A percentile compares a stretch with the other conserved stretches of the same genome.
Evolutionary conservation across 30 jellyfish, hydroid and myxozoan genomes (phyloP).

Genomic region (Haliclystus octoradiatus): DNA sequence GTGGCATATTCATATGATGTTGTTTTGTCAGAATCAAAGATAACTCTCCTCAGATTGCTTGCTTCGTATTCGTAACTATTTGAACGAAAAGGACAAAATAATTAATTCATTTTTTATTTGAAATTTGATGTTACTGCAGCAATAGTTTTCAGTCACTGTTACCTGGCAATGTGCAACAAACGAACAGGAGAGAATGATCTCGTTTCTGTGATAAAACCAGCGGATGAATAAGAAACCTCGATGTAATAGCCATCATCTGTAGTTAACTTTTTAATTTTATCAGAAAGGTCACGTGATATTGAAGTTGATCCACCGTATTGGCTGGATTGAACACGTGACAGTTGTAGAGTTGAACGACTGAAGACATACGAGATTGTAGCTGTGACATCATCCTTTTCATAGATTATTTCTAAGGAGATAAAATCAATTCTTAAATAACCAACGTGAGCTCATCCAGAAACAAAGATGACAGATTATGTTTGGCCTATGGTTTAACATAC

Average conservation of each 20-base stretch:
- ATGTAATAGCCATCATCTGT: neutral
- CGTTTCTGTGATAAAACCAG: neutral
- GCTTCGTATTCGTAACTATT: slow-evolving; percentile 10
- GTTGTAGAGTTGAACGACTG: neutral
- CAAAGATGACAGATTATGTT: too few relatives aligned
- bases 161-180: neutral
- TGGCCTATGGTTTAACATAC: neutral
- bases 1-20: neutral
- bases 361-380: neutral
- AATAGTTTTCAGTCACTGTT: too few relatives aligned
- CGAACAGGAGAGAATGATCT: neutral
- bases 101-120: too few relatives aligned
- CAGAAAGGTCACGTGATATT: neutral
- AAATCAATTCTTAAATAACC: too few relatives aligned
- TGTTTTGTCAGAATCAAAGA: neutral
- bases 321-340: neutral
- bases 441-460: too few relatives aligned
- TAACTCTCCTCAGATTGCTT: slow-evolving; percentile 3
- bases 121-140: too few relatives aligned
- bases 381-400: neutral
- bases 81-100: neutral
- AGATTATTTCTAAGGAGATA: neutral
- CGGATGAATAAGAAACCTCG: neutral
- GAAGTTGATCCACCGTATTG: neutral
- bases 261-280: neutral